Evolutionary conservation across 2,113 vertebrate species (phyloP).

Genomic region (Herpetotheres cachinnans): DNA sequence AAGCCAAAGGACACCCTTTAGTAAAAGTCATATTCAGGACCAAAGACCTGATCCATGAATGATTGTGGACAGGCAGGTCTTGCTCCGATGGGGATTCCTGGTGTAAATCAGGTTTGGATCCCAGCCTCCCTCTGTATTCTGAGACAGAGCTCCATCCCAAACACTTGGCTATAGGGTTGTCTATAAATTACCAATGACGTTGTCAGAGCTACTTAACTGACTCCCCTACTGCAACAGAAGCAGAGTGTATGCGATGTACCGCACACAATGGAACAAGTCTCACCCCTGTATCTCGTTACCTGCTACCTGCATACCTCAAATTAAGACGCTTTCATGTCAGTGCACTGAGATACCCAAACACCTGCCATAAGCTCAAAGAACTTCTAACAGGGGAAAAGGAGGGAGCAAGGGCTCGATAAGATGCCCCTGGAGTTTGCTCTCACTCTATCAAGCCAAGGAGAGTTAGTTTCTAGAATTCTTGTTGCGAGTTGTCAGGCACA

Average conservation of each 20-base stretch:
- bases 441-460: background rate
- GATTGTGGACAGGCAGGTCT: background rate
- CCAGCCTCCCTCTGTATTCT: background rate
- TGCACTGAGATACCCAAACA: background rate
- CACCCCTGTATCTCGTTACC: background rate
- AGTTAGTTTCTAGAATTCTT: background rate
- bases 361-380: background rate
- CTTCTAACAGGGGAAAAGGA: background rate
- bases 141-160: background rate
- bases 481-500: background rate
- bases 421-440: background rate
- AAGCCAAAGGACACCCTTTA: background rate
- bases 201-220: background rate
- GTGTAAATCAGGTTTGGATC: background rate
- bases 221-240: background rate
- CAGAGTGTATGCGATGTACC: rapidly evolving
- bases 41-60: background rate
- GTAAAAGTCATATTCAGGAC: background rate
- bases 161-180: background rate
- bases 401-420: background rate
- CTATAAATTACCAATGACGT: background rate
- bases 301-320: background rate
- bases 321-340: background rate
- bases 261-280: background rate
- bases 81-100: rapidly evolving